A percentile compares a stretch with the other conserved stretches of the same genome.
phyloP scores from a whole-genome alignment of 2,113 vertebrate species.

The Aldabrachelys gigantea region DNA sequence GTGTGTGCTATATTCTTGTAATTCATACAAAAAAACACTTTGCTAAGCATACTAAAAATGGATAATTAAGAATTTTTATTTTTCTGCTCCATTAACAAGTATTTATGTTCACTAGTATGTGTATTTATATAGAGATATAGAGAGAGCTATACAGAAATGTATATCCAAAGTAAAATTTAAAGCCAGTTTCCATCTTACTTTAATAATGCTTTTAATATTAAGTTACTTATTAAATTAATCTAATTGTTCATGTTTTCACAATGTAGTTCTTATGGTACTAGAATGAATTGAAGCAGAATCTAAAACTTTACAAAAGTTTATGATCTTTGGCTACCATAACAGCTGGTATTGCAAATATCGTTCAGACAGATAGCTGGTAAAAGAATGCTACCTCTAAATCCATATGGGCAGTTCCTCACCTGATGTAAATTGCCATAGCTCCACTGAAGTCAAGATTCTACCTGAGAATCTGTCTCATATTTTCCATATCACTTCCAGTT shows the following conservation, averaged over 20 bases:
- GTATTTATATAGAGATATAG: no score
- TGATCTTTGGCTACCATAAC: background rate
- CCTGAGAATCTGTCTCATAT: accelerated
- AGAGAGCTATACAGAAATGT: background rate
- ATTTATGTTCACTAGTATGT: background rate
- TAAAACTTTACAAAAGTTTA: background rate
- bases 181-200: background rate
- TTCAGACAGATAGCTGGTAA: background rate
- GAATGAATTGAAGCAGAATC: background rate
- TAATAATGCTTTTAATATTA: background rate
- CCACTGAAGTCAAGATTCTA: background rate
- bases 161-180: background rate
- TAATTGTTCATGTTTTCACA: background rate
- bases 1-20: background rate
- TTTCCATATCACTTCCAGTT: background rate
- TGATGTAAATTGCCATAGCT: background rate
- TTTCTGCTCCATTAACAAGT: background rate
- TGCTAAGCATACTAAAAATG: background rate
- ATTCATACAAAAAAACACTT: background rate
- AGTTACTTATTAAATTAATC: background rate
- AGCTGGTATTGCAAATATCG: background rate
- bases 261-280: background rate
- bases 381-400: background rate
- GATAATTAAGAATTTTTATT: background rate
- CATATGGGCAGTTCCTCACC: background rate